These are phyloP conservation scores for Neodontobutis hainanensis DNA, from an alignment of 2,113 vertebrate species.

Conservation along the genomic window DNA sequence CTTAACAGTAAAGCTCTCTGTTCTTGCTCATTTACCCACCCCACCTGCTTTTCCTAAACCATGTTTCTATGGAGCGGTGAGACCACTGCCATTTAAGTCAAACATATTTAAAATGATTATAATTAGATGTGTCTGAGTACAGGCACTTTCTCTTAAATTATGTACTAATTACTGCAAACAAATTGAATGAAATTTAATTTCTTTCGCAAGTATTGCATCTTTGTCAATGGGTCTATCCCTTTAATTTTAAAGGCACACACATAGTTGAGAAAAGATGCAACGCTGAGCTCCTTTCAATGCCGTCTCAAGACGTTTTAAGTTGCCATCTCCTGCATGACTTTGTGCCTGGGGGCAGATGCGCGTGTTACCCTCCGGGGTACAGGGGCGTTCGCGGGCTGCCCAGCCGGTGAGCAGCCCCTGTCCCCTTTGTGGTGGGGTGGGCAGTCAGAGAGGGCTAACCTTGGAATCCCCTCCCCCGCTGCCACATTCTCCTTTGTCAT, in stretches of 20 bases:
- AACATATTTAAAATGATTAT: constrained; percentile 25
- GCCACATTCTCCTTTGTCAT: constrained; percentile 99
- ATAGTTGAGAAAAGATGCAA: constrained; percentile 41
- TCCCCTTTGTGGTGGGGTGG: constrained; percentile 74
- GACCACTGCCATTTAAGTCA: constrained; percentile 16
- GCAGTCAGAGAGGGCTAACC: constrained; percentile 99
- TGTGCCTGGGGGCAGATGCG: constrained; percentile 92
- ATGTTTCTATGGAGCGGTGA: constrained; percentile 18
- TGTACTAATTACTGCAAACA: too few species aligned
- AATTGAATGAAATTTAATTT: background rate
- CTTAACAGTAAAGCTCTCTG: constrained; percentile 87
- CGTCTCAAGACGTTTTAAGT: constrained; percentile 14
- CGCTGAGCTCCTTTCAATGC: constrained; percentile 28
- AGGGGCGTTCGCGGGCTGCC: constrained; percentile 58
- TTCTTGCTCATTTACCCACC: constrained; percentile 48
- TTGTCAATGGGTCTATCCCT: constrained; percentile 41
- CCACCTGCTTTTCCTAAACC: constrained; percentile 4
- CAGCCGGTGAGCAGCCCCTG: constrained; percentile 85
- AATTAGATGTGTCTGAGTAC: constrained; percentile 28
- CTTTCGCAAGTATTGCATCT: constrained; percentile 24
- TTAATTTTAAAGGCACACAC: constrained; percentile 43
- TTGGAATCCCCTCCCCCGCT: constrained; percentile 99
- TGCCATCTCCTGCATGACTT: constrained; percentile 16
- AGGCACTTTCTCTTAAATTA: background rate
- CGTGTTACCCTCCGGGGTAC: constrained; percentile 83